Base-by-base conservation (phyloP, 2,113 vertebrate genomes). In the Neopipo cinnamomea region DNA sequence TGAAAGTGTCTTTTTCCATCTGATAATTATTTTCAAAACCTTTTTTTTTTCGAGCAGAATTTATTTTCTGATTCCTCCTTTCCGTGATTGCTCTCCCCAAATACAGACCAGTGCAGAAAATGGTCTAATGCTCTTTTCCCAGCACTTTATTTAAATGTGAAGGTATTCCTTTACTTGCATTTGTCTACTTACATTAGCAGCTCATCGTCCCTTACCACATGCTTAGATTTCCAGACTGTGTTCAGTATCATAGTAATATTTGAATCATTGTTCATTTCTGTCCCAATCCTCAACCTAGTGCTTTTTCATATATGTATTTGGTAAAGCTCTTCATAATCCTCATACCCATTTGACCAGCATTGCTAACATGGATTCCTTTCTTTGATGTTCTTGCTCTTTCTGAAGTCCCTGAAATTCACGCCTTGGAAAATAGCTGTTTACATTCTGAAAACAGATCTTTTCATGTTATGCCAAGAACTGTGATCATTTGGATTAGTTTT, bases 251-350 rank as follows among this genome's bases (percentile, higher is more conserved):
- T 49, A 79, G 37, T 63, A 0, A 84, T 85, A 94, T 95, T 47
- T 86, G 55, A 81, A 31, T 80, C 33, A 37, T 21, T 44, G 65
- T 74, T 90, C 46, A 77, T 88, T 94, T 90, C 65, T 85, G 52
- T 28, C 28, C 35, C 15, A 22, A 6, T 84, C 56, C 76, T 77
- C 17, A 24, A 44, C 85, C 55, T 77, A 35, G 28, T 58, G 55
- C 33, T 83, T 84, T 93, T 84, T 80, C 63, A 71, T 33, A n/a
- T 49, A 63, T 37, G 25, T 71, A 33, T 3, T 4, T 61, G 50
- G 33, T 80, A 94, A 93, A 94, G 59, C 50, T 88, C 19, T 78
- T 67, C 52, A 27, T 91, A 92, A 94, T 92, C 72, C 35, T 94
- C 59, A 92, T 95, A 92, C 33, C 14, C 25, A 7, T 93, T 85